Evolutionary conservation across 2,797 vertebrate genomes (phyloP).

Genomic region (Rhynchotus rufescens): DNA sequence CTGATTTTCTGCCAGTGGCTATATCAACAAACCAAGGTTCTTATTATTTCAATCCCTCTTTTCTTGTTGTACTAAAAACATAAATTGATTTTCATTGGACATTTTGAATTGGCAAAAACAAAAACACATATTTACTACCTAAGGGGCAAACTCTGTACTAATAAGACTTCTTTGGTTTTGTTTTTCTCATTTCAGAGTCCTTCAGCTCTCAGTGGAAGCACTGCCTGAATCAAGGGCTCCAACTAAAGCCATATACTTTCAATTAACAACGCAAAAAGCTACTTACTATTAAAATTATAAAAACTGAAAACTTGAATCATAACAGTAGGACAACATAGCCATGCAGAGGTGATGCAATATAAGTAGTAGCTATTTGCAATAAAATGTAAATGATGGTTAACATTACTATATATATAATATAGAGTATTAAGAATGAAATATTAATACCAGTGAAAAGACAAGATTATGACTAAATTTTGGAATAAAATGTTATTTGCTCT

Average conservation of each 20-base stretch:
- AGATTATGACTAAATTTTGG: background rate
- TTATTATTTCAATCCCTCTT: constrained; percentile 79
- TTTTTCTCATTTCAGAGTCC: background rate
- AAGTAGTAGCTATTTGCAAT: background rate
- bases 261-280: background rate
- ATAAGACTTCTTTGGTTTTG: background rate
- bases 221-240: background rate
- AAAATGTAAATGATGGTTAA: background rate
- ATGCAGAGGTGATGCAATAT: background rate
- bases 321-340: background rate
- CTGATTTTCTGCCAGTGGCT: constrained; percentile 78
- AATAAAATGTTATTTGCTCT: background rate
- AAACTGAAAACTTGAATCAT: background rate
- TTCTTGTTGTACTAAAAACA: constrained; percentile 63
- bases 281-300: background rate
- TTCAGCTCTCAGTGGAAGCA: background rate
- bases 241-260: background rate
- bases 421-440: background rate
- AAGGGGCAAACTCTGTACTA: background rate
- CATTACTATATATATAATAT: background rate
- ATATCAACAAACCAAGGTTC: constrained; percentile 80
- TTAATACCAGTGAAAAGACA: background rate
- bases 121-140: background rate
- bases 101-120: background rate
- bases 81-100: background rate